These are phyloP conservation scores for Antechinus stuartii DNA, from an alignment of 2,113 vertebrate species.

Conservation along the genomic window DNA sequence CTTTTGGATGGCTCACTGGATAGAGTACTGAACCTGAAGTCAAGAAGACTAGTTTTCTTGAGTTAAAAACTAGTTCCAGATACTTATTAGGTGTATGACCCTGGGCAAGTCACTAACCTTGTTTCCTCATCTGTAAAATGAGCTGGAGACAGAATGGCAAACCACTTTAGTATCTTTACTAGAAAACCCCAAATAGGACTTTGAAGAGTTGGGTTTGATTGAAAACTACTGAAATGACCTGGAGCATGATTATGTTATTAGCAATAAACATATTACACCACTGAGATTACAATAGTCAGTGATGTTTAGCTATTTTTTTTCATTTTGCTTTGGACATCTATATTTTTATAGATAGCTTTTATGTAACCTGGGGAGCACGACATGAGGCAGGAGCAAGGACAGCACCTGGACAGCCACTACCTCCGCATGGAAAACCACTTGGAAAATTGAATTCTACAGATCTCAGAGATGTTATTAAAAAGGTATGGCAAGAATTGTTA, in stretches of 20 bases:
- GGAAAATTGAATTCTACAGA: conserved; percentile 90
- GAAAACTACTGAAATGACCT: not conserved
- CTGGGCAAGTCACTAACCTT: not conserved
- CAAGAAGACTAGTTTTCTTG: not conserved
- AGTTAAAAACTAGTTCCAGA: not conserved
- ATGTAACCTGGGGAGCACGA: conserved; percentile 94
- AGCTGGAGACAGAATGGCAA: not conserved
- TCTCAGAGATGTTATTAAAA: conserved; percentile 93
- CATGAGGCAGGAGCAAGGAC: conserved; percentile 82
- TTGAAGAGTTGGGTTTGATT: not conserved
- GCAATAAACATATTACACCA: not conserved
- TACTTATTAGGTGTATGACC: not conserved
- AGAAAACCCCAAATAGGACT: not conserved
- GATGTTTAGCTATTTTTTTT: not conserved
- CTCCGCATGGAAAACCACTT: conserved; percentile 93
- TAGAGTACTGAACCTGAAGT: not conserved
- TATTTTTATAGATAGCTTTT: conserved; percentile 89
- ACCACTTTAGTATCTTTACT: not conserved
- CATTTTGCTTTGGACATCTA: conserved; percentile 7
- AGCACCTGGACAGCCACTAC: conserved; percentile 88
- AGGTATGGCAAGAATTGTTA: conserved; percentile 83
- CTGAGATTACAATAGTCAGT: not conserved
- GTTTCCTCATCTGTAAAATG: not conserved
- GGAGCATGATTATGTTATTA: not conserved
- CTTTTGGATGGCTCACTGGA: not conserved